phyloP scores from a whole-genome alignment of 2,797 vertebrate genomes.

The Dicrostonyx torquatus region DNA sequence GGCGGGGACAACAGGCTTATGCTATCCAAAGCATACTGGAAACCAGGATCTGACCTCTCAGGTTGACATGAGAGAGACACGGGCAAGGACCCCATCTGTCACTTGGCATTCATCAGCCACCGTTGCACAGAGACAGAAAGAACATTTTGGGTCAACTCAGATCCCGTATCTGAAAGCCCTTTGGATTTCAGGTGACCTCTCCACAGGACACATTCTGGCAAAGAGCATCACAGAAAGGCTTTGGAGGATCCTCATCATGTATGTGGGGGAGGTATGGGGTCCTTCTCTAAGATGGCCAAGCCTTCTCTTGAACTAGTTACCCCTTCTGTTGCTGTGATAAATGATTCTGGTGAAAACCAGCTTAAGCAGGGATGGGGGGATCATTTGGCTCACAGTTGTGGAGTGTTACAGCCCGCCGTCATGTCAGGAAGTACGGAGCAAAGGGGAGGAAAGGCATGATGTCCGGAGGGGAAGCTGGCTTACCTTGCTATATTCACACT shows the following conservation, averaged over 20 bases:
- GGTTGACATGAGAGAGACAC: neutral
- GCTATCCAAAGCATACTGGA: neutral
- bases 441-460: neutral
- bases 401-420: neutral
- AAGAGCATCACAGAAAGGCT: neutral
- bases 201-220: neutral
- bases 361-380: neutral
- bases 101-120: neutral
- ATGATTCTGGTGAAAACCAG: neutral
- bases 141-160: neutral
- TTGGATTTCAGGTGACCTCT: neutral
- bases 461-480: neutral
- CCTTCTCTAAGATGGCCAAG: neutral
- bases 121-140: no score
- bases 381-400: neutral
- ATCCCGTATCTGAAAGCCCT: neutral
- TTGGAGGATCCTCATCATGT: fast-evolving
- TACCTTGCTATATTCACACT: neutral
- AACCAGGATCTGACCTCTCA: neutral
- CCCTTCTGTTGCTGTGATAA: neutral
- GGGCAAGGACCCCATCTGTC: neutral
- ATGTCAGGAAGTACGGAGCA: neutral
- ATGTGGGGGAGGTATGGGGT: no score
- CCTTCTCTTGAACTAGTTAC: neutral
- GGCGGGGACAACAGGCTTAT: neutral